Percentiles rank a stretch among this genome's conserved stretches.
Conservation (phyloP, 2,888 invertebrate species). For the Conchocele bisecta region DNA sequence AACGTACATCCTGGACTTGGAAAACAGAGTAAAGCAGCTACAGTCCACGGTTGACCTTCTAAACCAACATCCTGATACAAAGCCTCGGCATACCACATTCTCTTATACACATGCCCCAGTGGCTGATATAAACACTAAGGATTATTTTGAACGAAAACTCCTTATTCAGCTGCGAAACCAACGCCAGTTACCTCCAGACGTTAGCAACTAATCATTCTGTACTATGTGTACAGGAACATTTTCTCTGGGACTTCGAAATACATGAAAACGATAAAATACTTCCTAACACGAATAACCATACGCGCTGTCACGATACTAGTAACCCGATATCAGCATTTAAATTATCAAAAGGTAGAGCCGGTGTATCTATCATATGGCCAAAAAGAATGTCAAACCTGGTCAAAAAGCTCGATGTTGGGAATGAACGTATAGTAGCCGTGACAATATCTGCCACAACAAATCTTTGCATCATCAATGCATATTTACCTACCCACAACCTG, state of each 20-base stretch:
- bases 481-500: not conserved
- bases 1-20: too few species aligned
- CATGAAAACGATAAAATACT: not conserved
- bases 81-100: too few species aligned
- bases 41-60: too few species aligned
- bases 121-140: too few species aligned
- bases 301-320: not conserved
- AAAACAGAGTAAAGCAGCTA: too few species aligned
- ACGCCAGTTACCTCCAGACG: not conserved
- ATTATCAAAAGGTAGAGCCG: slow-evolving; percentile 13
- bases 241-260: slow-evolving; percentile 15
- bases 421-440: not conserved
- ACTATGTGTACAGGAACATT: slow-evolving; percentile 15
- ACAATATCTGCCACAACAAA: not conserved
- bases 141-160: too few species aligned
- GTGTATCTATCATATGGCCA: slow-evolving; percentile 13
- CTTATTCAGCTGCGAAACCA: too few species aligned
- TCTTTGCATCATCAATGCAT: not conserved
- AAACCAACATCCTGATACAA: too few species aligned
- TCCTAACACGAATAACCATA: not conserved
- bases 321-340: slow-evolving; percentile 5
- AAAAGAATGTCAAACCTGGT: not conserved
- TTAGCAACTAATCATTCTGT: not conserved
- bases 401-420: not conserved
- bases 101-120: too few species aligned